Evolutionary conservation across 2,797 vertebrate genomes (phyloP).

Genomic region (Selene dorsalis): DNA sequence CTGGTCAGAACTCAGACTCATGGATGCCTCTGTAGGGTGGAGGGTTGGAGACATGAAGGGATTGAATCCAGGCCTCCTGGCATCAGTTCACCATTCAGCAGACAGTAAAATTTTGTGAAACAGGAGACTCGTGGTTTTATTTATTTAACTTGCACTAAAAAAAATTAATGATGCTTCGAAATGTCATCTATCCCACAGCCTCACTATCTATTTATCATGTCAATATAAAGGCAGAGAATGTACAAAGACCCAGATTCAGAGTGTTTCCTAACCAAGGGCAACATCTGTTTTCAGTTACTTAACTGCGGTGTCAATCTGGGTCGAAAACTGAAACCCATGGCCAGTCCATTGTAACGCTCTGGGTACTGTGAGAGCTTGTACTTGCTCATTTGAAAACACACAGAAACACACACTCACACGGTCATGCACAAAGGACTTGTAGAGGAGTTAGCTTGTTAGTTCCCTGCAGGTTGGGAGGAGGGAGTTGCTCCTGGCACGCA

Average conservation of each 20-base stretch:
- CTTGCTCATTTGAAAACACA: constrained; percentile 54
- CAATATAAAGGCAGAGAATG: constrained; percentile 22
- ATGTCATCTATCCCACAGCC: not conserved
- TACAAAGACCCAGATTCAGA: constrained; percentile 44
- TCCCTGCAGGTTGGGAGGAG: constrained; percentile 72
- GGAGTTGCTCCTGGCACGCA: constrained; percentile 71
- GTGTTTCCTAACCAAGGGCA: constrained; percentile 42
- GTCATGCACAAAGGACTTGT: constrained; percentile 61
- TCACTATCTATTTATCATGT: constrained; percentile 14
- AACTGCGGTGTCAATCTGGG: constrained; percentile 56
- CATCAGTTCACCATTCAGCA: not conserved
- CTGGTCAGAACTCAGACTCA: constrained; percentile 1
- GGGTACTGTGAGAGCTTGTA: constrained; percentile 45
- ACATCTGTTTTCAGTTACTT: constrained; percentile 78
- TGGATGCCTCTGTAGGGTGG: constrained; percentile 30
- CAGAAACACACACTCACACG: constrained; percentile 34
- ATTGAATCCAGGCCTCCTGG: not conserved
- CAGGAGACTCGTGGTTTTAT: not conserved
- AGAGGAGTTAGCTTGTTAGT: constrained; percentile 70
- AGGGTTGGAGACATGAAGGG: not conserved
- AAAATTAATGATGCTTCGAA: constrained; percentile 6
- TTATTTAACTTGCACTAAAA: constrained; percentile 1
- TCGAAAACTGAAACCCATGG: constrained; percentile 65
- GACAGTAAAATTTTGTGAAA: constrained; percentile 1
- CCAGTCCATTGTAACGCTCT: constrained; percentile 43